Evolutionary conservation across 2,113 vertebrate species (phyloP).

Genomic region (Amia ocellicauda): DNA sequence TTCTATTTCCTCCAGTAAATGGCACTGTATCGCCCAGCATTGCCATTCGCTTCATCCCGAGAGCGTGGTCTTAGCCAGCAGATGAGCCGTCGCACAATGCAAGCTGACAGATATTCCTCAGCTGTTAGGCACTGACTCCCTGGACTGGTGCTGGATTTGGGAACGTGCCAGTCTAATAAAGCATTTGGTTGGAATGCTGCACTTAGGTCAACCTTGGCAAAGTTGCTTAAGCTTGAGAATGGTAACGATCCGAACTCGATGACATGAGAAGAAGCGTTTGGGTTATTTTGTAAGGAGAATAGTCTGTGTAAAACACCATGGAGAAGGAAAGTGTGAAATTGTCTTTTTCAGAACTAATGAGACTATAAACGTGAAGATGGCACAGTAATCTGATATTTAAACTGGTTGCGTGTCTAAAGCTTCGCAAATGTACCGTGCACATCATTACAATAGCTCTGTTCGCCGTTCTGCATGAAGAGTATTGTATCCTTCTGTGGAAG

Average conservation of each 20-base stretch:
- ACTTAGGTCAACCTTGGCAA: background rate
- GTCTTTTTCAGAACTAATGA: too few relatives aligned
- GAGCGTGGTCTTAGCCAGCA: background rate
- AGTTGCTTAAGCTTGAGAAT: background rate
- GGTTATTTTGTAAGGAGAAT: too few relatives aligned
- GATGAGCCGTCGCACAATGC: background rate
- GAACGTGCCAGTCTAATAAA: constrained; percentile 4
- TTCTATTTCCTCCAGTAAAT: background rate
- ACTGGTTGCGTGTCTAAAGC: too few relatives aligned
- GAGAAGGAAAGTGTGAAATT: too few relatives aligned
- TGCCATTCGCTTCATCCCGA: background rate
- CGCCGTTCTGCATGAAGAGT: too few relatives aligned
- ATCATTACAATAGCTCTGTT: too few relatives aligned
- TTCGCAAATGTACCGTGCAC: too few relatives aligned
- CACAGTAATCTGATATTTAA: too few relatives aligned
- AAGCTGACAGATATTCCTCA: background rate
- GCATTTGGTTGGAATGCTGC: background rate
- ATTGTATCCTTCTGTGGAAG: too few relatives aligned
- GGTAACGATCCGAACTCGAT: background rate
- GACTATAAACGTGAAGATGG: too few relatives aligned
- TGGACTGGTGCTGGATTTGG: background rate
- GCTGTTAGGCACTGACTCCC: background rate
- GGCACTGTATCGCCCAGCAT: background rate
- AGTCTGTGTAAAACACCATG: too few relatives aligned
- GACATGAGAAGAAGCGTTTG: too few relatives aligned